Base-by-base conservation (phyloP, 2,888 invertebrate species). In the Hirtodrosophila duncani region DNA sequence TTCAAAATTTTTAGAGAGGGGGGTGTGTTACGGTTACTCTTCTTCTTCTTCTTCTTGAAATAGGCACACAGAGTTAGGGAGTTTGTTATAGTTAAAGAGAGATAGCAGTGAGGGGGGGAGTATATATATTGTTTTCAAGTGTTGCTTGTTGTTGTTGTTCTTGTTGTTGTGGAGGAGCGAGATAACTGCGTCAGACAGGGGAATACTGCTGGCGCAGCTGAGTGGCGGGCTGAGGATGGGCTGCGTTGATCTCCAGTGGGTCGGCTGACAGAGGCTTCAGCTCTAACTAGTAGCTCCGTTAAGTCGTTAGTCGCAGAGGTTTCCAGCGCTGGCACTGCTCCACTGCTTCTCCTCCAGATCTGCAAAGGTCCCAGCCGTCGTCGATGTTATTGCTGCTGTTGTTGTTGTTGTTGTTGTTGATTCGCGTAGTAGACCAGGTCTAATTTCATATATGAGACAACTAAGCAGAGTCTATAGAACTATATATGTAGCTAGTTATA, bases 191-290 rank as follows among this genome's bases (percentile, higher is more conserved):
- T 74, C 82, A 77, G 69, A 55, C 59, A 45, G 60, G 38, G 52
- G 51, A 24, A 52, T 38, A 16, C 45, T 20, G 36, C 79, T 74
- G 78, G 70, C 79, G 74, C 71, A 78, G 64, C 37, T 79, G 75
- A 67, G 70, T 74, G 79, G 81, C 79, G 74, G 81, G 81, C 75
- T 57, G 81, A 81, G 81, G 81, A 75, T 74, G 74, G 59, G 72
- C 72, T 72, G 65, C 74, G 74, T 81, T 78, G 78, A 74, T 74
- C 66, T 66, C 60, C 69, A 80, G 78, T 81, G 81, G n/a, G 74
- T 74, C 61, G 72, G 74, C 78, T 72, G 60, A n/a, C n/a, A n/a
- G n/a, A n/a, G n/a, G n/a, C n/a, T n/a, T n/a, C n/a, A n/a, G n/a
- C n/a, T n/a, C 59, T 65, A 38, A 43, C 49, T 43, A 27, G 48